These are phyloP conservation scores for Hydrolagus affinis DNA, from an alignment of 2,113 vertebrate genomes.

Conservation along the genomic window DNA sequence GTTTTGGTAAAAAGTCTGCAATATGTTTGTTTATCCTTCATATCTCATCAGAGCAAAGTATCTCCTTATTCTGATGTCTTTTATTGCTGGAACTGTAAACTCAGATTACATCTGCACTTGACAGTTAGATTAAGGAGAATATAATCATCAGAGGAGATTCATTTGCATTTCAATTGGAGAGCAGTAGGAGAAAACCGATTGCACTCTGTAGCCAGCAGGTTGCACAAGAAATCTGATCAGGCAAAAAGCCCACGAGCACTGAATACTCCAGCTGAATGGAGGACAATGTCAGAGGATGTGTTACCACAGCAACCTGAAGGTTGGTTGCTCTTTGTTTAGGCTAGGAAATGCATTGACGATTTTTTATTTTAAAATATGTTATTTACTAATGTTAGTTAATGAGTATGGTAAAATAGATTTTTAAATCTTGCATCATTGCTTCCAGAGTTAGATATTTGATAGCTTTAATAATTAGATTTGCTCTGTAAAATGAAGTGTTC, in stretches of 20 bases:
- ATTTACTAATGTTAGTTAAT: slow-evolving; percentile 9
- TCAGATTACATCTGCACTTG: slow-evolving; percentile 87
- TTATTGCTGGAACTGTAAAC: slow-evolving; percentile 50
- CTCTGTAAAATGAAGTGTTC: neutral
- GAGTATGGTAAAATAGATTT: neutral
- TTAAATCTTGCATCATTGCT: neutral
- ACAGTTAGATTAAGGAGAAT: slow-evolving; percentile 82
- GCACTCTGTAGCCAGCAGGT: slow-evolving; percentile 60
- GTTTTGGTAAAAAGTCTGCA: neutral
- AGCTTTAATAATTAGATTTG: neutral
- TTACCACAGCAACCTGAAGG: slow-evolving; percentile 79
- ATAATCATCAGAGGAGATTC: slow-evolving; percentile 86
- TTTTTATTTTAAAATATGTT: slow-evolving; percentile 54
- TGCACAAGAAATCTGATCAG: slow-evolving; percentile 73
- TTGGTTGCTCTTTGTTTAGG: slow-evolving; percentile 56
- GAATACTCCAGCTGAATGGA: slow-evolving; percentile 62
- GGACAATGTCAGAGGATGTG: slow-evolving; percentile 64
- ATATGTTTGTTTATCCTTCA: neutral
- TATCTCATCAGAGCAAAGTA: neutral
- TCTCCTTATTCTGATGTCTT: slow-evolving; percentile 8
- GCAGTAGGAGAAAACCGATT: slow-evolving; percentile 61
- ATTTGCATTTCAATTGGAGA: slow-evolving; percentile 91
- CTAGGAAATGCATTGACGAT: slow-evolving; percentile 48
- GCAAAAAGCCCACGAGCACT: slow-evolving; percentile 65
- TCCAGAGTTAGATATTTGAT: neutral